These are phyloP conservation scores for Mustelus asterias DNA, from an alignment of 2,113 vertebrate genomes.

Conservation along the genomic window DNA sequence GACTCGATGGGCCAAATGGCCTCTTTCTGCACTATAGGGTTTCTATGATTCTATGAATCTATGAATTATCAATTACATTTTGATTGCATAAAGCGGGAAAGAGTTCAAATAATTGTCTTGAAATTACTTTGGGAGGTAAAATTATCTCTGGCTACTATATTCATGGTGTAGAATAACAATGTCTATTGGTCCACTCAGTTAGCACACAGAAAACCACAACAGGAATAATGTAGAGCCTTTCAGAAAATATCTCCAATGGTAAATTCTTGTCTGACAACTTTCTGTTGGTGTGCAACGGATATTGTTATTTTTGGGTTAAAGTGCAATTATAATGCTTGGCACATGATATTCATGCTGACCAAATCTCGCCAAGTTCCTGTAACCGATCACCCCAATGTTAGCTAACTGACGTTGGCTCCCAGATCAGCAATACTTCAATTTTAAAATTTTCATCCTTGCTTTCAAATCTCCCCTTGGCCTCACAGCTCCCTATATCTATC, in stretches of 20 bases:
- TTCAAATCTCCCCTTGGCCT: not conserved
- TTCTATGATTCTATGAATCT: no score
- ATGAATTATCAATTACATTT: not conserved
- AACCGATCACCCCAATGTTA: not conserved
- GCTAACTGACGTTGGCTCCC: not conserved
- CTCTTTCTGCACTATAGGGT: no score
- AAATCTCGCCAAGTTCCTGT: not conserved
- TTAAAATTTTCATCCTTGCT: not conserved
- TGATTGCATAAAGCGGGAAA: no score
- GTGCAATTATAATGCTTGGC: not conserved
- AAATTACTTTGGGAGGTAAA: no score
- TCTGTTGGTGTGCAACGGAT: not conserved
- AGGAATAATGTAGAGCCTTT: not conserved
- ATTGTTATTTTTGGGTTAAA: not conserved
- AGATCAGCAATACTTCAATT: not conserved
- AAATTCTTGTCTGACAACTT: not conserved
- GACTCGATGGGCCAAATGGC: no score
- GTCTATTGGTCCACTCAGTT: not conserved
- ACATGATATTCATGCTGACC: no score
- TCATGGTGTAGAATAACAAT: not conserved
- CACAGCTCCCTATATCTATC: not conserved
- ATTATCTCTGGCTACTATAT: not conserved
- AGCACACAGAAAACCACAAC: not conserved
- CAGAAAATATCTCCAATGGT: not conserved
- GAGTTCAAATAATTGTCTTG: no score